Conservation (phyloP, 2,888 invertebrate genomes). For the Sinohyriopsis cumingii region DNA sequence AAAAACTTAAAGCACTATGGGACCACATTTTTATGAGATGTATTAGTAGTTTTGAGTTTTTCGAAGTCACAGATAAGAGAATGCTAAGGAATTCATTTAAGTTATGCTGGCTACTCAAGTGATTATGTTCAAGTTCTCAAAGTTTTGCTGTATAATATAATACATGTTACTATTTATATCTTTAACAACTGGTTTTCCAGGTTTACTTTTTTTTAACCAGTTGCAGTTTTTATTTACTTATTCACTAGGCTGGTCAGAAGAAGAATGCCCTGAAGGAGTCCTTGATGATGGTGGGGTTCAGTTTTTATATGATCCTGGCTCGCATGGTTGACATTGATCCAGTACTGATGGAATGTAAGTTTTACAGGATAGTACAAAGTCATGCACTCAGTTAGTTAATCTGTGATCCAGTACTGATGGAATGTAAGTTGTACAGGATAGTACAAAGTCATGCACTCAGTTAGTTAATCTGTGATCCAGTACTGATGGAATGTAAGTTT, state of each 20-base stretch:
- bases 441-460: neutral
- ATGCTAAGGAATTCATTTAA: no score
- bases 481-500: no score
- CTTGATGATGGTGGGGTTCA: conserved; percentile 68
- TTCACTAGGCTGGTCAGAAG: conserved; percentile 57
- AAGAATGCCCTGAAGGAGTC: conserved; percentile 57
- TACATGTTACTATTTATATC: no score
- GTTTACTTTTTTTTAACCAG: neutral
- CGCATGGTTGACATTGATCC: conserved; percentile 69
- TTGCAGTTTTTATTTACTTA: conserved; percentile 1
- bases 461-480: no score
- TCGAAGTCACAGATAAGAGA: no score
- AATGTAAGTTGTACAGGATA: neutral
- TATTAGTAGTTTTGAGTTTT: no score
- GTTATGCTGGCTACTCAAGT: no score
- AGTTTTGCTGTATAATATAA: no score
- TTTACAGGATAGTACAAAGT: neutral
- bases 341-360: conserved; percentile 48
- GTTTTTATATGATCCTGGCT: conserved; percentile 68
- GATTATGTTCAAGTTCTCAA: no score
- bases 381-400: neutral
- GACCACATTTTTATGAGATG: no score
- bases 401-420: neutral
- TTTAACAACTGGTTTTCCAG: neutral
- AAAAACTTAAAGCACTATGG: no score